Evolutionary conservation across 2,888 invertebrate genomes (phyloP), one percentile per base, ranked within the genome.

Genomic region (Synergus umbraculus): DNA sequence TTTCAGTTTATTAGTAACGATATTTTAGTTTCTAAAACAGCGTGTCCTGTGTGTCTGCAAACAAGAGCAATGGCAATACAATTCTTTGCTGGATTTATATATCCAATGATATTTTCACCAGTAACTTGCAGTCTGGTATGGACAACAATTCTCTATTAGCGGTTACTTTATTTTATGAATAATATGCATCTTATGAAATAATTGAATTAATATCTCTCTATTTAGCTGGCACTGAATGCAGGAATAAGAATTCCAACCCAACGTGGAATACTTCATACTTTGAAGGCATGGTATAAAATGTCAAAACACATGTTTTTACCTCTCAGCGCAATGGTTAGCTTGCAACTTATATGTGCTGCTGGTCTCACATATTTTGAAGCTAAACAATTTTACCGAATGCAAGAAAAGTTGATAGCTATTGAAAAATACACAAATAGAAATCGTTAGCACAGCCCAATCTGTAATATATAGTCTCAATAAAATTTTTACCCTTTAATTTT

Each of bases 41-140:
- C 89, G 1, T 97, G 97, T 86, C 94, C 95, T 0, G 87, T 95
- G 7, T 97, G 97, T 88, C 87, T 94, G 41, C 95, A 96, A 92
- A 83, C 95, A 0, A 93, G 93, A 81, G 94, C 96, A 43, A 93
- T 94, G 3, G 90, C 92, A 0, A 85, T 95, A 37, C 96, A 96
- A 90, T 85, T 93, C 0, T 85, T 87, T 0, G 80, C 93, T 7
- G 95, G 95, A 0, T 87, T 94, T 0, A 85, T 93, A 4, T 95
- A 96, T 88, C 96, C 97, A 0, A 88, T 94, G 84, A 58, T 95
- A 1, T 85, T 96, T 66, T 94, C 94, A 2, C 95, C 96, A 9
- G 79, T 94, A 1, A 92, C 95, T 64, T 93, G 94, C 77, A 93
- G 95, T 85, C 93, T 95, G 93, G 95, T 95, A 93, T 92, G 91